phyloP scores from a whole-genome alignment of 1,140 invertebrate species.

The Asbolus verrucosus region DNA sequence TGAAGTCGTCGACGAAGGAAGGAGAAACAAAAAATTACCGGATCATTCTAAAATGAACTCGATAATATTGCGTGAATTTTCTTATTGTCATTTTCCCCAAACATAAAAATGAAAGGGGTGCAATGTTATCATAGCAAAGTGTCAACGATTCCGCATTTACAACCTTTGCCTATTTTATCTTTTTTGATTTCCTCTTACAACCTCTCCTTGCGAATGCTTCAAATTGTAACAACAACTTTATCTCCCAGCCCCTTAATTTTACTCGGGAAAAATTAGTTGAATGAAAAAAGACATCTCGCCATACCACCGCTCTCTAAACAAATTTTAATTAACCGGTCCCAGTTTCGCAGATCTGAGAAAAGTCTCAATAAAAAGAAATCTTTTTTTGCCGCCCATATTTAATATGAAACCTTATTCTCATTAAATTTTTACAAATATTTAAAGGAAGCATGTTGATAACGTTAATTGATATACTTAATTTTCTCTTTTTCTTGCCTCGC shows the following conservation, averaged over 20 bases:
- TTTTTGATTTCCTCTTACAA: neutral
- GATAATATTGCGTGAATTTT: slow-evolving; percentile 23
- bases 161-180: slow-evolving; percentile 16
- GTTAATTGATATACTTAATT: slow-evolving; percentile 15
- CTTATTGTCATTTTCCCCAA: slow-evolving; percentile 11
- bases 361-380: slow-evolving; percentile 34
- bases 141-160: slow-evolving; percentile 25
- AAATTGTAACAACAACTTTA: neutral
- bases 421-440: slow-evolving; percentile 15
- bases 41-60: slow-evolving; percentile 5
- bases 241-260: slow-evolving; percentile 17
- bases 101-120: slow-evolving; percentile 29
- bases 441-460: neutral
- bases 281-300: slow-evolving; percentile 16
- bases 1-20: neutral
- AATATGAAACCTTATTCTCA: slow-evolving; percentile 17
- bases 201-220: slow-evolving; percentile 1
- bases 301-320: slow-evolving; percentile 22
- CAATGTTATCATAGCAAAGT: slow-evolving; percentile 32
- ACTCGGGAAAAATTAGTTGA: slow-evolving; percentile 28
- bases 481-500: neutral
- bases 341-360: slow-evolving; percentile 28
- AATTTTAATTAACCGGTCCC: slow-evolving; percentile 29
- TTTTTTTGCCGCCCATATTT: slow-evolving; percentile 12
- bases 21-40: slow-evolving; percentile 13